Evolutionary conservation across 2,797 vertebrate genomes (phyloP), one percentile per base, ranked within the genome.

Genomic region (Iguana delicatissima): DNA sequence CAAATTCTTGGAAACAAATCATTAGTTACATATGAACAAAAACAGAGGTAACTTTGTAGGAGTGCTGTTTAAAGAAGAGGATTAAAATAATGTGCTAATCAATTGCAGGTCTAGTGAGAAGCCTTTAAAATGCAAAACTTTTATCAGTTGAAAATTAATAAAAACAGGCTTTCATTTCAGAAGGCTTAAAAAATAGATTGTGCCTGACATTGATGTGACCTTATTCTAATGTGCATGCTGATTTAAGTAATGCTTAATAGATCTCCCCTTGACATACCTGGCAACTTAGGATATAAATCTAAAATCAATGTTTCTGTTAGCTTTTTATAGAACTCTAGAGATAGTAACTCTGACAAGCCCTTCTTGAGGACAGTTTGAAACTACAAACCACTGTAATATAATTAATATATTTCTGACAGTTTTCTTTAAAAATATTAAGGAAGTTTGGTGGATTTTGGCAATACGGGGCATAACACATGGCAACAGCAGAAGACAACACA

Each of bases 191-290:
- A 84, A 59, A 67, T 69, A 73, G 81, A 67, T 79, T 59, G 29
- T 72, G 55, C 22, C 67, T 91, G 80, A 90, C 35, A 84, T 79
- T 88, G 76, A 80, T 85, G n/a, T 88, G 90, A 85, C 82, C 83
- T 85, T 88, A 88, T 80, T 85, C 62, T 80, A 88, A 91, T 88
- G 32, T 57, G 79, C 74, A 64, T 85, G 74, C n/a, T 88, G 90
- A 84, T 91, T 88, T 91, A 88, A 88, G 64, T 64, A 46, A 88
- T 85, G 87, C 64, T 62, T 91, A 80, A 85, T 91, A 85, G 82
- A 91, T 85, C 64, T 91, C 29, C 72, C 77, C 82, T 91, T 85
- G 86, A 88, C 82, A 73, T 88, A 83, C 64, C 83, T 85, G 87
- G 55, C 62, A 88, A 80, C 52, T 85, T 80, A 88, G 74, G 76